Evolutionary conservation across 2,888 invertebrate species (phyloP), one percentile per base, ranked within the genome.

Genomic region (Glyphotaelius pellucidus): DNA sequence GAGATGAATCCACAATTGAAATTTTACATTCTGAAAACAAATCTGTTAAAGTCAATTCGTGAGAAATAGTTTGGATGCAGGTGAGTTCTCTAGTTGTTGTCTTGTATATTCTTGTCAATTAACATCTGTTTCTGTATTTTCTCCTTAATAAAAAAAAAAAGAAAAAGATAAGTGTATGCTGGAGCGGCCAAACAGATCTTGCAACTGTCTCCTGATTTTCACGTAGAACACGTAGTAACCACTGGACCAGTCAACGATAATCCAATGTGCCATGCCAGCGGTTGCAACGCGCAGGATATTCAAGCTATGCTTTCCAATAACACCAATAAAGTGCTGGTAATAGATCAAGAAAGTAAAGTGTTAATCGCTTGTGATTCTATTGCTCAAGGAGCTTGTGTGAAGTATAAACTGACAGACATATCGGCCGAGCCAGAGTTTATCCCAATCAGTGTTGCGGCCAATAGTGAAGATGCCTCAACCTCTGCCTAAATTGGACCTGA

Each of bases 401-500:
- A 98, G 94, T 98, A 98, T 95, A 97, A 97, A 94, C 96, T 98
- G 94, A 97, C 97, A 90, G 98, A 98, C 95, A 97, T 99, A 93
- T 97, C 98, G 91, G 96, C 97, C 67, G 96, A 97, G 92, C 97
- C 98, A 0, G 97, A 98, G 93, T 98, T 98, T 94, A 96, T 98
- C 92, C 97, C 98, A 1, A 97, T 97, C 92, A 98, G 98, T 94
- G 97, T 99, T 85, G 99, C 99, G 0, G 99, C 99, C 2, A 99
- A 99, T 95, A 98, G 99, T 94, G 98, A 98, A 92, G 96, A 97
- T 93, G 98, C 99, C 0, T 98, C 99, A 0, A 99, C 99, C 0
- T 98, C 97, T 94, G 99, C 98, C 2, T 99, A 98, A 94, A 98
- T 99, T 89, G 99, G 99, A 0, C 98, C 99, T 1, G 98, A 98